Conservation (phyloP, 2,113 vertebrate genomes). For the Platysteira castanea region DNA sequence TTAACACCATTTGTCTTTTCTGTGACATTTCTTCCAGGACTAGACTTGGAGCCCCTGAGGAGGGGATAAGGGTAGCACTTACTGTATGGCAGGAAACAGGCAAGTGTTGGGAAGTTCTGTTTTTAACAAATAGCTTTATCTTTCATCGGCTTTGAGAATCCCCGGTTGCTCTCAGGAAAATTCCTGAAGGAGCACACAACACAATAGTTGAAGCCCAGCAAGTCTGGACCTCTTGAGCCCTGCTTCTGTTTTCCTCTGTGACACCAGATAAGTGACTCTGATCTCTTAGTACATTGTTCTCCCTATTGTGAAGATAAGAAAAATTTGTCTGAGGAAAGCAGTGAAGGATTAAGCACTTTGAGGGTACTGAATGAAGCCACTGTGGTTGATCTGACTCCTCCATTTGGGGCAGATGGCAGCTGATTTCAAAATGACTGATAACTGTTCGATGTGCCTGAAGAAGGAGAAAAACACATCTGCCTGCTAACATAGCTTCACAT, state of each 20-base stretch:
- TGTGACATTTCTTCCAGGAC: background rate
- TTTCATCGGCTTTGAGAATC: background rate
- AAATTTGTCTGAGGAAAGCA: background rate
- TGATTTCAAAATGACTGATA: background rate
- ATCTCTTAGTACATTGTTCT: background rate
- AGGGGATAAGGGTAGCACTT: background rate
- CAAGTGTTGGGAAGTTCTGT: background rate
- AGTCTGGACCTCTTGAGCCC: background rate
- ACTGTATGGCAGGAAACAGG: constrained; percentile 5
- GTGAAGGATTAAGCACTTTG: background rate
- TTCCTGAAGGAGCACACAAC: background rate
- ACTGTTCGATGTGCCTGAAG: background rate
- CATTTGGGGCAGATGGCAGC: background rate
- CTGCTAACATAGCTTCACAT: background rate
- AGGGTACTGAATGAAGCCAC: background rate
- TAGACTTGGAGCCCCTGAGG: background rate
- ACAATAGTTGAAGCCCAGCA: background rate
- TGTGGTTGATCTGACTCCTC: background rate
- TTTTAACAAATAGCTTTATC: constrained; percentile 26
- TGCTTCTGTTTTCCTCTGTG: constrained; percentile 2
- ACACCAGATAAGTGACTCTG: background rate
- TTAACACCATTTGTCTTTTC: background rate
- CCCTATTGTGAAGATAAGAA: background rate
- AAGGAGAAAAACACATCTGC: background rate
- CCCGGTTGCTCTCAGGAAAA: background rate